Evolutionary conservation across 2,797 vertebrate genomes (phyloP).

Genomic region (Acrocephalus scirpaceus): DNA sequence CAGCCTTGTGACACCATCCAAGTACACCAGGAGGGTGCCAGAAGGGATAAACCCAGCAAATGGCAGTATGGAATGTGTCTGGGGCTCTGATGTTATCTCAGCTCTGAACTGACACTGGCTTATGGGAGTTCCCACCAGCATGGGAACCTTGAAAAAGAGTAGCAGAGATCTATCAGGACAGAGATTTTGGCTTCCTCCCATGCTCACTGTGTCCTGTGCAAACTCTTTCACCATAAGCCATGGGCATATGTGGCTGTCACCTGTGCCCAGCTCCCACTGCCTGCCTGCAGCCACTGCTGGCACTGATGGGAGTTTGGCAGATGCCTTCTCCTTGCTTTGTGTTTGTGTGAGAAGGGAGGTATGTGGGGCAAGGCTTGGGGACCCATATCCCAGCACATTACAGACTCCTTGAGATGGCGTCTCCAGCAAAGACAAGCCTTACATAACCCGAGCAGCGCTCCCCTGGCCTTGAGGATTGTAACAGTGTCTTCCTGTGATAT

Average conservation of each 20-base stretch:
- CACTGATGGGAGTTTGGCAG: neutral
- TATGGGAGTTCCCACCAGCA: neutral
- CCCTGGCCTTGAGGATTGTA: neutral
- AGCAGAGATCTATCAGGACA: neutral
- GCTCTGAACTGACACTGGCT: neutral
- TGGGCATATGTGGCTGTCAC: neutral
- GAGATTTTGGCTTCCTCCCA: neutral
- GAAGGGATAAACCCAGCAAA: neutral
- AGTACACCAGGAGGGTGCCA: neutral
- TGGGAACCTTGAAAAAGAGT: neutral
- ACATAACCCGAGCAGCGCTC: neutral
- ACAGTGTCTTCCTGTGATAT: neutral
- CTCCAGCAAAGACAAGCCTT: neutral
- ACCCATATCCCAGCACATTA: neutral
- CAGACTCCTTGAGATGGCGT: neutral
- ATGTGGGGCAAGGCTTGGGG: neutral
- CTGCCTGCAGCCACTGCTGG: neutral
- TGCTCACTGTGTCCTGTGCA: neutral
- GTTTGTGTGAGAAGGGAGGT: neutral
- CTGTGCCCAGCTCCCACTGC: neutral
- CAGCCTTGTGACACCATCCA: neutral
- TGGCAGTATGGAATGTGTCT: neutral
- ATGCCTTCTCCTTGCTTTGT: neutral
- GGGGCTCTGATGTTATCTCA: neutral
- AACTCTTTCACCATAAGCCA: neutral